Evolutionary conservation across 2,113 vertebrate species (phyloP).

Genomic region (Mirza zaza): DNA sequence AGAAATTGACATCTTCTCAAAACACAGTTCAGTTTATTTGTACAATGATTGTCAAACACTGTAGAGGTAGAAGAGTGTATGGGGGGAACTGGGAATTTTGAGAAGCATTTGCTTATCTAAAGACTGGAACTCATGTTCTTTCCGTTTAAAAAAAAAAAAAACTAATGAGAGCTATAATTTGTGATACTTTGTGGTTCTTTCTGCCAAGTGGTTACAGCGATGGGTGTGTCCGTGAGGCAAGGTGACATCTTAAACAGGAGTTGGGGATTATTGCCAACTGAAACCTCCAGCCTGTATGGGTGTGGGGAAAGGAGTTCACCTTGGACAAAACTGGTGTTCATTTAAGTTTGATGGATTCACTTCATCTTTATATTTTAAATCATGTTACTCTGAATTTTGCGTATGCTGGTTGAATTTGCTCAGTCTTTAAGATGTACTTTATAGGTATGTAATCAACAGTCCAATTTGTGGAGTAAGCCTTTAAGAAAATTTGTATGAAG

Average conservation of each 20-base stretch:
- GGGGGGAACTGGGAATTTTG: background rate
- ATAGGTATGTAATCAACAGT: background rate
- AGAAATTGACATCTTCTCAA: background rate
- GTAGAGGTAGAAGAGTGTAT: background rate
- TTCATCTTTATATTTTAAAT: background rate
- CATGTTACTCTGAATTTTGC: conserved; percentile 15
- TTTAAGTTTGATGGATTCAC: background rate
- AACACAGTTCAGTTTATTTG: background rate
- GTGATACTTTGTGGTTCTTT: conserved; percentile 35
- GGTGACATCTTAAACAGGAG: conserved; percentile 73
- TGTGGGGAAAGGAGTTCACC: conserved; percentile 51
- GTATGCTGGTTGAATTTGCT: background rate
- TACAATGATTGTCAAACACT: background rate
- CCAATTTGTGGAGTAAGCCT: background rate
- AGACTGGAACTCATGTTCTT: background rate
- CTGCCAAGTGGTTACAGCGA: conserved; percentile 65
- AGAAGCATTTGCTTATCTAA: background rate
- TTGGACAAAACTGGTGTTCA: conserved; percentile 5
- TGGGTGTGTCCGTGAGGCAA: conserved; percentile 85
- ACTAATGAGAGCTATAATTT: background rate
- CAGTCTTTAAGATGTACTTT: background rate
- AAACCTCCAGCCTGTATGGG: conserved; percentile 67
- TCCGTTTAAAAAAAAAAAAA: background rate
- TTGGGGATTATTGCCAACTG: conserved; percentile 63
- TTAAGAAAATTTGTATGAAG: background rate